Conservation (phyloP, 2,888 invertebrate species). For the Conistra vaccinii region DNA sequence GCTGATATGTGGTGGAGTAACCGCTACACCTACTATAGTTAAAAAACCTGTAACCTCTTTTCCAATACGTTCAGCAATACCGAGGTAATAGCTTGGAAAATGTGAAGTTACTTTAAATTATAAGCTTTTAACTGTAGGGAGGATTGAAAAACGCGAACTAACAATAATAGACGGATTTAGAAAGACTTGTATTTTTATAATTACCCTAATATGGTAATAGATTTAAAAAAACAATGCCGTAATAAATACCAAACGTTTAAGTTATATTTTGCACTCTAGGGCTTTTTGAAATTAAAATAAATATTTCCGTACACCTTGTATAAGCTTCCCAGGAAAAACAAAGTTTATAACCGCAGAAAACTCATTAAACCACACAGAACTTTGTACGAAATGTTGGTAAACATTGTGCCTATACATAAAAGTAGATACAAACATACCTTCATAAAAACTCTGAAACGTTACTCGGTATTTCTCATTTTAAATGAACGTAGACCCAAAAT, state of each 20-base stretch:
- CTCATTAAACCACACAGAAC: constrained; percentile 37
- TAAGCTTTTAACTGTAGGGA: too few species aligned
- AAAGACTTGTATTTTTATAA: neutral
- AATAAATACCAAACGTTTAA: neutral
- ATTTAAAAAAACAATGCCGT: too few species aligned
- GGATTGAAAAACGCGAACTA: too few species aligned
- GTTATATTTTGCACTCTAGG: neutral
- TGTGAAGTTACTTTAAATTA: too few species aligned
- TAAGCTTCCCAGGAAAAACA: neutral
- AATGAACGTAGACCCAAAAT: constrained; percentile 19
- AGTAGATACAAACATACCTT: neutral
- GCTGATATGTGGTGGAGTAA: too few species aligned
- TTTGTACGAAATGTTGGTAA: constrained; percentile 37
- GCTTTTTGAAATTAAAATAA: constrained; percentile 1
- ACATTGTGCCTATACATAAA: neutral
- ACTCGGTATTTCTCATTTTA: constrained; percentile 7
- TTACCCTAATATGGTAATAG: too few species aligned
- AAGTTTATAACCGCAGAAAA: constrained; percentile 35
- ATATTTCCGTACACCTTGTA: neutral
- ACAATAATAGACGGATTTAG: neutral
- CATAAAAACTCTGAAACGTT: neutral
- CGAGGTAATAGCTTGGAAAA: too few species aligned
- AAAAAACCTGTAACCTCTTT: too few species aligned
- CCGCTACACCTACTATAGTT: too few species aligned
- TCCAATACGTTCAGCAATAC: too few species aligned